Percentiles rank a stretch among this genome's conserved stretches.
Evolutionary conservation across 2,797 vertebrate genomes (phyloP).

Genomic region (Sebastes wilsoni): DNA sequence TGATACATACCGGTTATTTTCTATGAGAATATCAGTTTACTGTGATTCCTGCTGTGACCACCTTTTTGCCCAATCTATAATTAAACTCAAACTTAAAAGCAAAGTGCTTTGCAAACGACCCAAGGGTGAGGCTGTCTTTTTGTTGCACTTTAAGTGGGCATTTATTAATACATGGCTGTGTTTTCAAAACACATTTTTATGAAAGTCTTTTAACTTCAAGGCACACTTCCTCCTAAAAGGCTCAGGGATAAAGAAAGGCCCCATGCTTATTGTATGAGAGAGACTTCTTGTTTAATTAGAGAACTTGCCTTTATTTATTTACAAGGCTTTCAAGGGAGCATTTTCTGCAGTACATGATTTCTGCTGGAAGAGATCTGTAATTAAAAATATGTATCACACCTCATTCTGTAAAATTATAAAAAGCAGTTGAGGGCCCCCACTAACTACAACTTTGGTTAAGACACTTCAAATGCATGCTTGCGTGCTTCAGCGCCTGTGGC

Average conservation of each 20-base stretch:
- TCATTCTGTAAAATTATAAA: conserved; percentile 28
- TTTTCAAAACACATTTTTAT: conserved; percentile 69
- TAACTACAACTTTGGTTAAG: conserved; percentile 9
- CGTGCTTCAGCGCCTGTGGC: conserved; percentile 10
- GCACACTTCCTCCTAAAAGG: conserved; percentile 48
- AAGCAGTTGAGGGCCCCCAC: not conserved
- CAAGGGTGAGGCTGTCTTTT: conserved; percentile 64
- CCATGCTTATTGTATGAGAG: conserved; percentile 54
- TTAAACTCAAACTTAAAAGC: conserved; percentile 73
- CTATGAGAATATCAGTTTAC: conserved; percentile 22
- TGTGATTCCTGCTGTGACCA: conserved; percentile 45
- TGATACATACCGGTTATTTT: not conserved
- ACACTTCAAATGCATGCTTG: not conserved
- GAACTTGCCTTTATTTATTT: conserved; percentile 62
- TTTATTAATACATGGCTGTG: conserved; percentile 67
- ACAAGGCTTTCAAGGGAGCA: conserved; percentile 30
- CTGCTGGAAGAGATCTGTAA: conserved; percentile 46
- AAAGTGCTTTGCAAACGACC: conserved; percentile 68
- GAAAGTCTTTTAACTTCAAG: conserved; percentile 58
- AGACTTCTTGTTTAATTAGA: conserved; percentile 68
- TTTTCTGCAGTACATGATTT: conserved; percentile 43
- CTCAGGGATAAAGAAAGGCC: conserved; percentile 54
- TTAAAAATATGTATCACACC: conserved; percentile 55
- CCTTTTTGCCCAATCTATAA: conserved; percentile 68
- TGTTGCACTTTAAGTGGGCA: conserved; percentile 62